Conservation (phyloP, 2,888 invertebrate species). For the Kuschelorhynchus macadamiae region DNA sequence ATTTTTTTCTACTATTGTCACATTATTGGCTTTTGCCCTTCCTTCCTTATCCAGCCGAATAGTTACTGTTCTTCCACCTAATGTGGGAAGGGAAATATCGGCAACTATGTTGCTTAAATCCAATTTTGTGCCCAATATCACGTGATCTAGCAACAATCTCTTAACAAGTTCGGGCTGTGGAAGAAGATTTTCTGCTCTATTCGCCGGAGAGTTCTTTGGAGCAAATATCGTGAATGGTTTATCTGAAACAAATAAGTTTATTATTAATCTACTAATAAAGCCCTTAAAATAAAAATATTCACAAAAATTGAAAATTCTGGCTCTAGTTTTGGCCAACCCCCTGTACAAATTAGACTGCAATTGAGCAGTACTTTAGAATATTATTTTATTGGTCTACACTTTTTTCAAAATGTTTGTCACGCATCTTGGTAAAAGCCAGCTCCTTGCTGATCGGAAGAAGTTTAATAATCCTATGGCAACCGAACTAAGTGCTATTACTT, state of each 20-base stretch:
- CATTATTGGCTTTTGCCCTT: constrained; percentile 68
- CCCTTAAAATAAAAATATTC: too few species aligned
- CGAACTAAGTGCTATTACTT: too few species aligned
- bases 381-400: too few species aligned
- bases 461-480: too few species aligned
- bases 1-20: constrained; percentile 66
- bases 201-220: constrained; percentile 71
- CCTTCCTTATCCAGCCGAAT: constrained; percentile 60
- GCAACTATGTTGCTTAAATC: constrained; percentile 70
- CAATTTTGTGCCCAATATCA: constrained; percentile 72
- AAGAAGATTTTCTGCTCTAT: constrained; percentile 64
- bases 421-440: too few species aligned
- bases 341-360: too few species aligned
- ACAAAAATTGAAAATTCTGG: too few species aligned
- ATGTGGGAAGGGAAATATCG: constrained; percentile 69
- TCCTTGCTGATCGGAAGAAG: too few species aligned
- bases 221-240: constrained; percentile 75
- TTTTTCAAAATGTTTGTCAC: too few species aligned
- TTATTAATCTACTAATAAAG: too few species aligned
- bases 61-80: constrained; percentile 68
- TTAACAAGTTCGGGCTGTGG: constrained; percentile 71
- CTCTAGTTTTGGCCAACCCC: too few species aligned
- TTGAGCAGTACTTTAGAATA: too few species aligned
- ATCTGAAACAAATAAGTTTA: constrained; percentile 68
- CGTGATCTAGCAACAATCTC: constrained; percentile 74